These are phyloP conservation scores for Drosophila yakuba DNA, from an alignment of 1,140 invertebrate genomes.

Conservation along the genomic window DNA sequence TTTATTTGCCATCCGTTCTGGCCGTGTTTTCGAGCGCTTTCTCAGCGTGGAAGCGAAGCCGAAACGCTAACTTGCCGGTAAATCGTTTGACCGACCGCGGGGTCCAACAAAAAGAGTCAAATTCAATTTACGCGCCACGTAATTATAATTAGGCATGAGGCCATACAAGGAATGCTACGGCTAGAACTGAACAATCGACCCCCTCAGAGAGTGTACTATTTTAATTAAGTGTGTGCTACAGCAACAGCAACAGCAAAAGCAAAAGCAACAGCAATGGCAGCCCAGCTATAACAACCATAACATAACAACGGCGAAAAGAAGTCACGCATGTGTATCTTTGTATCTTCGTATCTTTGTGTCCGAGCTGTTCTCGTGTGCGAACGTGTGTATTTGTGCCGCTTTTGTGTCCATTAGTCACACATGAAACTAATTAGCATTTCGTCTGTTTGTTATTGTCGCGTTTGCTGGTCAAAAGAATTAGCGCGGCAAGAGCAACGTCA, in stretches of 20 bases:
- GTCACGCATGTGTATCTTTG: slow-evolving; percentile 71
- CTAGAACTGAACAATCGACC: slow-evolving; percentile 44
- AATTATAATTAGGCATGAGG: slow-evolving; percentile 63
- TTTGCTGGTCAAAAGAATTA: slow-evolving; percentile 82
- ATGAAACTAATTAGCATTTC: slow-evolving; percentile 84
- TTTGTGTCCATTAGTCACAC: slow-evolving; percentile 83
- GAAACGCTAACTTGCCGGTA: slow-evolving; percentile 27
- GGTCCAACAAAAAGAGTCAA: slow-evolving; percentile 24
- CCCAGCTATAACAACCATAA: slow-evolving; percentile 15
- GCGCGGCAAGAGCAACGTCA: slow-evolving; percentile 68
- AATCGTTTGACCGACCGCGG: slow-evolving; percentile 12
- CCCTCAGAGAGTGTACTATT: slow-evolving; percentile 70
- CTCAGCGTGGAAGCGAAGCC: neutral
- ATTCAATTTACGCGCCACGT: slow-evolving; percentile 65
- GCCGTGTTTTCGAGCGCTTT: slow-evolving; percentile 25
- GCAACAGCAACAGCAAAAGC: slow-evolving; percentile 24
- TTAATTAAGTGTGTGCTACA: slow-evolving; percentile 79
- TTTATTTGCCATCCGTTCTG: slow-evolving; percentile 36
- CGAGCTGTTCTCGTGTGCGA: slow-evolving; percentile 20
- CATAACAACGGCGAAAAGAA: slow-evolving; percentile 44
- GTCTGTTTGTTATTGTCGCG: slow-evolving; percentile 82
- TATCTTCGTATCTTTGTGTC: slow-evolving; percentile 38
- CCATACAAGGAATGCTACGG: slow-evolving; percentile 50
- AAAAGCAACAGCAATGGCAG: slow-evolving; percentile 24
- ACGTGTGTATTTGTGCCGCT: slow-evolving; percentile 61